Evolutionary conservation across 2,797 vertebrate species (phyloP).

Genomic region (Lagocephalus sceleratus): DNA sequence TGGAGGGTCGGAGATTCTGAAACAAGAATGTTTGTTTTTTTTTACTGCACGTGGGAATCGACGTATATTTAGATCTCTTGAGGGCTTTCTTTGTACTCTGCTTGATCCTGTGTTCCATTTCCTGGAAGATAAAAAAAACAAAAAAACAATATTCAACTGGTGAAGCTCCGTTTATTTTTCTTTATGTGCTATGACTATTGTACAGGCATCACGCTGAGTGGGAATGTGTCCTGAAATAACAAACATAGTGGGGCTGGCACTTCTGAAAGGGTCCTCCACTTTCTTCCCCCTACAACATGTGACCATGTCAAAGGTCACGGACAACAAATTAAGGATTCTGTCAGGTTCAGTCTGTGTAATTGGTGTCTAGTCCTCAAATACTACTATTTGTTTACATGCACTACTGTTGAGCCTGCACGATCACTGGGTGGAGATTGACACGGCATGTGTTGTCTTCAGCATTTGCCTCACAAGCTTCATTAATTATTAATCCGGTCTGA

Average conservation of each 20-base stretch:
- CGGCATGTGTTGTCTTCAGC: slow-evolving; percentile 19
- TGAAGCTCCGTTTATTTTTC: slow-evolving; percentile 52
- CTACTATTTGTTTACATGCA: too few relatives aligned
- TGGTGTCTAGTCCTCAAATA: too few relatives aligned
- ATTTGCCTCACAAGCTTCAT: slow-evolving; percentile 25
- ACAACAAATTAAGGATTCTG: slow-evolving; percentile 34
- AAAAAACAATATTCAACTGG: slow-evolving; percentile 18
- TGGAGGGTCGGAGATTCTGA: slow-evolving; percentile 28
- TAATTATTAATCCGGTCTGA: slow-evolving; percentile 40
- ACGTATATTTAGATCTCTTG: slow-evolving; percentile 35
- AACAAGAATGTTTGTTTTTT: slow-evolving; percentile 55
- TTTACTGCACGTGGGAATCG: slow-evolving; percentile 13
- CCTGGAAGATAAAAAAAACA: slow-evolving; percentile 29
- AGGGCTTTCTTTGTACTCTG: slow-evolving; percentile 47
- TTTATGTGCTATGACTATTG: slow-evolving; percentile 39
- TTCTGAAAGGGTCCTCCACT: slow-evolving; percentile 30
- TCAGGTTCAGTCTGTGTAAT: too few relatives aligned
- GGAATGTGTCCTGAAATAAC: slow-evolving; percentile 57
- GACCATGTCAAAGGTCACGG: neutral
- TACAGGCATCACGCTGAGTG: slow-evolving; percentile 14
- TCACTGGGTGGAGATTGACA: too few relatives aligned
- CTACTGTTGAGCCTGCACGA: too few relatives aligned
- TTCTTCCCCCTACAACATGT: neutral
- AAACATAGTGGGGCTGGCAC: slow-evolving; percentile 39
- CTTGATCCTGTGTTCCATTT: slow-evolving; percentile 50